phyloP scores from a whole-genome alignment of 2,797 vertebrate species.

The Parauchenoglanis ngamensis region DNA sequence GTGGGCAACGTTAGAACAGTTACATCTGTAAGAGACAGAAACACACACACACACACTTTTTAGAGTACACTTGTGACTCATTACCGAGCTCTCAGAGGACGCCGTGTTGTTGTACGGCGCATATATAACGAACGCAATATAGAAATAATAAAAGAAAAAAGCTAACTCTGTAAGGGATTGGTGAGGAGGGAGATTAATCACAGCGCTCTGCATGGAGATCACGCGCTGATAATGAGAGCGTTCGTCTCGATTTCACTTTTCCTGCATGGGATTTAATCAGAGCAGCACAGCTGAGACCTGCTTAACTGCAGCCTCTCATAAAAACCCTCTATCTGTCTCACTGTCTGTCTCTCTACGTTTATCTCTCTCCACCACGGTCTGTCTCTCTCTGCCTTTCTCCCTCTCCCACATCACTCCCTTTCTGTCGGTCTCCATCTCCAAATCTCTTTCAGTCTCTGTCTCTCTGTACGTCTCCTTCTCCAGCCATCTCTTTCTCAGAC shows the following conservation, averaged over 20 bases:
- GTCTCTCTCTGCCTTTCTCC: neutral
- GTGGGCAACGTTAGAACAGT: slow-evolving; percentile 52
- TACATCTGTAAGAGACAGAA: slow-evolving; percentile 27
- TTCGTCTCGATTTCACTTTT: slow-evolving; percentile 63
- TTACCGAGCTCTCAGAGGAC: neutral
- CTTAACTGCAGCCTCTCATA: neutral
- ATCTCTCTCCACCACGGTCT: neutral
- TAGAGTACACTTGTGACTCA: neutral
- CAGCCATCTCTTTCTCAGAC: neutral
- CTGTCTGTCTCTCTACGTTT: neutral
- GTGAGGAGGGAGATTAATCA: slow-evolving; percentile 67
- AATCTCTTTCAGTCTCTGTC: neutral
- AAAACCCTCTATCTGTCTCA: neutral
- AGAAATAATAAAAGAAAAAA: slow-evolving; percentile 59
- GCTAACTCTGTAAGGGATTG: slow-evolving; percentile 59
- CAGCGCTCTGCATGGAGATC: slow-evolving; percentile 16
- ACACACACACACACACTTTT: slow-evolving; percentile 1
- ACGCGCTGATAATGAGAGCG: slow-evolving; percentile 69
- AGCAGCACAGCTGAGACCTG: slow-evolving; percentile 36
- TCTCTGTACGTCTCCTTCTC: neutral
- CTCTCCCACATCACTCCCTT: neutral
- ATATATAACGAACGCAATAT: slow-evolving; percentile 26
- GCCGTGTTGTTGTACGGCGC: neutral
- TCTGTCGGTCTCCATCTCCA: neutral
- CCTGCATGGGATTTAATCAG: slow-evolving; percentile 47